These are phyloP conservation scores for Holocentrus rufus DNA, from an alignment of 2,797 vertebrate species.

Conservation along the genomic window DNA sequence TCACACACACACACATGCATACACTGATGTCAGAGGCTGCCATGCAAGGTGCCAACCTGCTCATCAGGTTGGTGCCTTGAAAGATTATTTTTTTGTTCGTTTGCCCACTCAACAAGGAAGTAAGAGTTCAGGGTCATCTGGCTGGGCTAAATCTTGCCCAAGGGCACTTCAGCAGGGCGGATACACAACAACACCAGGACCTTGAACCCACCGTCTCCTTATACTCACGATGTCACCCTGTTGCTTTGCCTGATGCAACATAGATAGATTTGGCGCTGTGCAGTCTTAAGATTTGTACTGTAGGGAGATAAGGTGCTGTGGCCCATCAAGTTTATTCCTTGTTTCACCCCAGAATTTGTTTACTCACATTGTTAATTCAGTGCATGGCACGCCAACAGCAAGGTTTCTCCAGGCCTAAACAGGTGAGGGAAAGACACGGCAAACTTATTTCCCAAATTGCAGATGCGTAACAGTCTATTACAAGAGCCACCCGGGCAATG, in stretches of 20 bases:
- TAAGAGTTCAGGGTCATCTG: conserved; percentile 3
- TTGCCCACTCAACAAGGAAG: neutral
- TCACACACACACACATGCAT: too few species aligned
- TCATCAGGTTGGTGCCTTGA: too few species aligned
- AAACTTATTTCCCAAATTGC: conserved; percentile 27
- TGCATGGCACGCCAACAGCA: neutral
- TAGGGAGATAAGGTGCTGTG: conserved; percentile 2
- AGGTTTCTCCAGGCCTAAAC: conserved; percentile 24
- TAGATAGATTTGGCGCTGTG: neutral
- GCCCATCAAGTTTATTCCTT: conserved; percentile 9
- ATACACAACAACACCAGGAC: too few species aligned
- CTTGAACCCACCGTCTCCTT: too few species aligned
- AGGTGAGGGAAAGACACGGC: conserved; percentile 18
- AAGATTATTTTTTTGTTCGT: too few species aligned
- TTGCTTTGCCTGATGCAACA: too few species aligned
- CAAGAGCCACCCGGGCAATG: conserved; percentile 20
- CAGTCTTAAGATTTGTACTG: neutral
- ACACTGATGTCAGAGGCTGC: too few species aligned
- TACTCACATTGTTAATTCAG: conserved; percentile 37
- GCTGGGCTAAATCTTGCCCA: conserved; percentile 6
- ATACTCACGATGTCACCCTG: too few species aligned
- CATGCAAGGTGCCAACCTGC: too few species aligned
- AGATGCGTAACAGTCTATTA: conserved; percentile 30
- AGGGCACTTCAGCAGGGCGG: conserved; percentile 34
- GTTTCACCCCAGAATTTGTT: conserved; percentile 21